These are phyloP conservation scores for Desmophyllum pertusum DNA, from an alignment of 92 coral and sea anemone species.

Conservation along the genomic window DNA sequence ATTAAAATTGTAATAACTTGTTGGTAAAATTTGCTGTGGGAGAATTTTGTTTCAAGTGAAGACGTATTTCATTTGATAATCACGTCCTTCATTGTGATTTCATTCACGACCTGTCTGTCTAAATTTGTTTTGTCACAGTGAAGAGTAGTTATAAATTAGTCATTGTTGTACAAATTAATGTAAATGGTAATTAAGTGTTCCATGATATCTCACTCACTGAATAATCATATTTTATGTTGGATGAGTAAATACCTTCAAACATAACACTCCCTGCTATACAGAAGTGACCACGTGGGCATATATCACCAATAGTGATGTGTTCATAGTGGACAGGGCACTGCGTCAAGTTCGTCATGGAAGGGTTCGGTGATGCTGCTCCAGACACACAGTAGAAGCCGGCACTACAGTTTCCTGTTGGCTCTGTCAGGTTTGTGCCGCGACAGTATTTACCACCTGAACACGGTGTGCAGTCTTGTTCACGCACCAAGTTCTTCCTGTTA, in stretches of 20 bases:
- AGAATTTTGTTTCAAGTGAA: neutral
- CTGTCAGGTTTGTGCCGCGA: constrained; percentile 82
- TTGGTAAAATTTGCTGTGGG: neutral
- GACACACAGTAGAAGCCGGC: constrained; percentile 93
- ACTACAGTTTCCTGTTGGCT: constrained; percentile 83
- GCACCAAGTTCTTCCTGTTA: constrained; percentile 62
- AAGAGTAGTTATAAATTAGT: neutral
- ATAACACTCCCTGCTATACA: constrained; percentile 70
- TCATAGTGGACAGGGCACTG: constrained; percentile 91
- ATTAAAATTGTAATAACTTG: too few species aligned
- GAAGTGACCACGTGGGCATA: constrained; percentile 93
- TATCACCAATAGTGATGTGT: constrained; percentile 80
- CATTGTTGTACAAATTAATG: too few species aligned
- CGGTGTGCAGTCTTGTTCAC: constrained; percentile 90
- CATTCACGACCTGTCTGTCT: too few species aligned
- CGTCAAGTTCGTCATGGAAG: constrained; percentile 91
- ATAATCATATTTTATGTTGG: neutral
- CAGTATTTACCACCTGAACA: constrained; percentile 94
- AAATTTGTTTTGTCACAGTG: neutral
- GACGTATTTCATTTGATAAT: neutral
- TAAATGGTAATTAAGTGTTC: neutral
- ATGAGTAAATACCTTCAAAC: constrained; percentile 66
- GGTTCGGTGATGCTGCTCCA: constrained; percentile 85
- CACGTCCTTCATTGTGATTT: neutral
- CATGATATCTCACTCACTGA: neutral